Percentiles rank a stretch among this genome's conserved stretches.
These are phyloP conservation scores for Dromius quadrimaculatus DNA, from an alignment of 2,888 invertebrate species.

Conservation along the genomic window DNA sequence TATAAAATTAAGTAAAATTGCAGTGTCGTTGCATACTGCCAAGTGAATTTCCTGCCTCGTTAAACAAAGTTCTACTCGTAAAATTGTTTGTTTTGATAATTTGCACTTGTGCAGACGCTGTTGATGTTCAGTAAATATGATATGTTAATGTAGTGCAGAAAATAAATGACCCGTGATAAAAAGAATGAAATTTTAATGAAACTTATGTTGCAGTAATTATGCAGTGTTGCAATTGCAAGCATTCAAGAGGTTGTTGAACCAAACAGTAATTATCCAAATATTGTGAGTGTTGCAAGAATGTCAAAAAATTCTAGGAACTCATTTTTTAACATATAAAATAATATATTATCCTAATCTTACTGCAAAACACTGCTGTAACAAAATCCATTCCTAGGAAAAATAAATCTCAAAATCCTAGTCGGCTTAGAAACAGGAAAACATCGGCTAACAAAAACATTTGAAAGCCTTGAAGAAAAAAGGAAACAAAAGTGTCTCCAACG, in stretches of 20 bases:
- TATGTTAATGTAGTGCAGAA: slow-evolving; percentile 25
- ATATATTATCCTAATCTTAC: slow-evolving; percentile 3
- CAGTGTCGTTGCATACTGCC: slow-evolving; percentile 19
- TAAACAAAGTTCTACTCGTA: slow-evolving; percentile 38
- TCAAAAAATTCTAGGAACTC: no score
- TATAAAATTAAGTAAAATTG: slow-evolving; percentile 15
- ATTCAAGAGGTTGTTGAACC: no score
- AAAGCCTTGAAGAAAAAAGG: slow-evolving; percentile 33
- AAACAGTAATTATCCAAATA: no score
- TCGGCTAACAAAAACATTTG: slow-evolving; percentile 28
- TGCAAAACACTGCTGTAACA: slow-evolving; percentile 7
- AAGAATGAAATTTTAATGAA: slow-evolving; percentile 24
- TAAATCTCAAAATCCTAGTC: slow-evolving; percentile 16
- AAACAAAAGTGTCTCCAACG: slow-evolving; percentile 27
- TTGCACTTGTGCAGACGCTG: slow-evolving; percentile 18
- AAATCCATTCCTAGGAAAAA: slow-evolving; percentile 32
- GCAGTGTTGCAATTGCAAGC: slow-evolving; percentile 4
- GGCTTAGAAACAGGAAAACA: slow-evolving; percentile 35
- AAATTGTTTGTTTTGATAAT: slow-evolving; percentile 44
- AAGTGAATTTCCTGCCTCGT: slow-evolving; percentile 43
- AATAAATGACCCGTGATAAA: slow-evolving; percentile 15
- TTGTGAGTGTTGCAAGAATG: no score
- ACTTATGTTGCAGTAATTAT: slow-evolving; percentile 19
- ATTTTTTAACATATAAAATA: no score
- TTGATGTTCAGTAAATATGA: slow-evolving; percentile 4